Base-by-base conservation (phyloP, 2,797 vertebrate species). In the Sebastes dallii region DNA sequence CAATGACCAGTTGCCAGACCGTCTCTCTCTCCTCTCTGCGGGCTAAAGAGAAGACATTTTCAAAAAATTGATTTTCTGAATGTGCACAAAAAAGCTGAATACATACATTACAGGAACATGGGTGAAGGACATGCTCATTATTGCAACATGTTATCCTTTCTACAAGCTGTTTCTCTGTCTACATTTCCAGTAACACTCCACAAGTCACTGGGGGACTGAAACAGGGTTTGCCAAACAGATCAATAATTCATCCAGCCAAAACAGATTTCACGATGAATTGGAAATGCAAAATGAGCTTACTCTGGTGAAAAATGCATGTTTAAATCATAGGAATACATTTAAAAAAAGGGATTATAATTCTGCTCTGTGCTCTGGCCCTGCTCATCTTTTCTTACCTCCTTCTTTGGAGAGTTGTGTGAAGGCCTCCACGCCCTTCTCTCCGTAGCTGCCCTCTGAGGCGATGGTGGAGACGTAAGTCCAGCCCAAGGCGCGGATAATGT, bases 391-490 rank as follows among this genome's bases (percentile, higher is more conserved):
- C 80, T 95, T 95, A 99, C 99, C 98, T 94, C 97, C 97, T 95
- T 99, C 98, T 94, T 97, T 97, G 91, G 98, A 99, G 93, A 99
- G 97, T 89, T 99, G 98, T 60, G 95, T 98, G 95, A 99, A 99
- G 84, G 98, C 99, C 89, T 99, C 99, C 64, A 99, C 97, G 66
- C 99, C 99, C 91, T 98, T 99, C 94, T 99, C 99, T 52, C 99
- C 99, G 24, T 99, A 99, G 94, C 97, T 99, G 88, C 98, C 99
- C 95, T 99, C 99, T 0, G 98, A 99, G 32, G 98, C 98, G 11
- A 99, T 86, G 13, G 98, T 99, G 81, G 98, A 99, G 82, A 99
- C 98, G n/a, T 98, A 99, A 77, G 96, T 97, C 98, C 98, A 99
- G 72, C 97, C 97, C 91, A 99, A 92, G 59, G 97, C 96, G 88